These are phyloP conservation scores for Calcarius lapponicus DNA, from an alignment of 2,797 vertebrate species.

Conservation along the genomic window DNA sequence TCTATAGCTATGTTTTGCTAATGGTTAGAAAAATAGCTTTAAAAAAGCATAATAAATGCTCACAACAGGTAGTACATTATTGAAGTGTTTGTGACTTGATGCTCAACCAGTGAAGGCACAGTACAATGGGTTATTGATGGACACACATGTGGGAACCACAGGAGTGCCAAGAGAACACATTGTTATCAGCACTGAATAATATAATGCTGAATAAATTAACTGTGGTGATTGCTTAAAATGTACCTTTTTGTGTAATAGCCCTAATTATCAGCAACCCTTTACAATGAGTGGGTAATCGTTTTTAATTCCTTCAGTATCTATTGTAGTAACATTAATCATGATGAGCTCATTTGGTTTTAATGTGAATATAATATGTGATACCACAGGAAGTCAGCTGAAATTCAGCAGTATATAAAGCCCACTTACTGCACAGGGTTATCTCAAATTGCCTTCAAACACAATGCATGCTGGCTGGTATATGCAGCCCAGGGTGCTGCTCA, in stretches of 20 bases:
- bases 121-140: slow-evolving; percentile 44
- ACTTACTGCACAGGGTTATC: background rate
- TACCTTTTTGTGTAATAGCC: slow-evolving; percentile 71
- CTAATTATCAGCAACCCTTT: slow-evolving; percentile 73
- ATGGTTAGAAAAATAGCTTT: slow-evolving; percentile 27
- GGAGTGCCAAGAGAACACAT: slow-evolving; percentile 46
- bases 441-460: background rate
- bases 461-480: background rate
- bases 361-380: slow-evolving; percentile 59
- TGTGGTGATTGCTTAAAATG: slow-evolving; percentile 70
- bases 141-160: slow-evolving; percentile 29
- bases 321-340: slow-evolving; percentile 65
- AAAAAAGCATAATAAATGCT: slow-evolving; percentile 9
- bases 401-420: slow-evolving; percentile 38
- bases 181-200: slow-evolving; percentile 62
- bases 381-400: slow-evolving; percentile 45
- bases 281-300: slow-evolving; percentile 69
- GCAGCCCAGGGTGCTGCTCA: background rate
- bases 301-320: slow-evolving; percentile 71
- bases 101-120: slow-evolving; percentile 22
- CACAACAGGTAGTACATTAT: slow-evolving; percentile 33
- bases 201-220: slow-evolving; percentile 56
- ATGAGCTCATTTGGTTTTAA: slow-evolving; percentile 71
- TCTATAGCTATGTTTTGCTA: slow-evolving; percentile 18
- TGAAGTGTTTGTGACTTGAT: slow-evolving; percentile 56